Percentiles rank a stretch among this genome's conserved stretches.
Conservation (phyloP, 2,888 invertebrate genomes). For the Epinotia nisella region DNA sequence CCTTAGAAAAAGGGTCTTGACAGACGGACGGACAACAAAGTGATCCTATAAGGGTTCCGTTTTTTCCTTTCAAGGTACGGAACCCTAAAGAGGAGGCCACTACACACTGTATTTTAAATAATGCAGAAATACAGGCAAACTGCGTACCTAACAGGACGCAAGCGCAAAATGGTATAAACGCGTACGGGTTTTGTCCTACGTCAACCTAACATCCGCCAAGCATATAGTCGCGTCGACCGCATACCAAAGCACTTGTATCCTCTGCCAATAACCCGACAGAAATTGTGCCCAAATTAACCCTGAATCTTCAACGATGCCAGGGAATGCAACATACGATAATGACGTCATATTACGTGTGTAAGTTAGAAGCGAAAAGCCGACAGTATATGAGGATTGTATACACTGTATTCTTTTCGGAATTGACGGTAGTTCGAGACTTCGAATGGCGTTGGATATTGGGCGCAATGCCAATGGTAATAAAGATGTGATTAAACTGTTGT, state of each 20-base stretch:
- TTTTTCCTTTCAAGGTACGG: too few species aligned
- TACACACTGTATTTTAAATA: too few species aligned
- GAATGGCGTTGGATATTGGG: conserved; percentile 4
- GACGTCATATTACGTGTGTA: not conserved
- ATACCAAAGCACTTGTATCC: not conserved
- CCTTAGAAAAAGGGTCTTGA: too few species aligned
- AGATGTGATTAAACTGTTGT: not conserved
- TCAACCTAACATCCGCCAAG: too few species aligned
- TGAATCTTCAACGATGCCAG: not conserved
- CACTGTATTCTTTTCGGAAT: not conserved
- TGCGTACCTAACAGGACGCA: too few species aligned
- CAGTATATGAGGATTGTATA: not conserved
- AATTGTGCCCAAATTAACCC: conserved; percentile 18
- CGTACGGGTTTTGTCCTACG: too few species aligned
- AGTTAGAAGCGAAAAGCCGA: not conserved
- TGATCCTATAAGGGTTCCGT: too few species aligned
- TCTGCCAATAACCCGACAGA: not conserved
- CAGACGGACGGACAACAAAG: too few species aligned
- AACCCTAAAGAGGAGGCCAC: too few species aligned
- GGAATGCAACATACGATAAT: conserved; percentile 22
- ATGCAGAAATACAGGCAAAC: too few species aligned
- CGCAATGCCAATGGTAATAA: not conserved
- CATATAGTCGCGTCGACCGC: not conserved
- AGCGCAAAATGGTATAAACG: too few species aligned
- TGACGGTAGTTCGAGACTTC: not conserved